Base-by-base conservation (phyloP, 1,140 invertebrate species). In the Oscheius sp. region DNA sequence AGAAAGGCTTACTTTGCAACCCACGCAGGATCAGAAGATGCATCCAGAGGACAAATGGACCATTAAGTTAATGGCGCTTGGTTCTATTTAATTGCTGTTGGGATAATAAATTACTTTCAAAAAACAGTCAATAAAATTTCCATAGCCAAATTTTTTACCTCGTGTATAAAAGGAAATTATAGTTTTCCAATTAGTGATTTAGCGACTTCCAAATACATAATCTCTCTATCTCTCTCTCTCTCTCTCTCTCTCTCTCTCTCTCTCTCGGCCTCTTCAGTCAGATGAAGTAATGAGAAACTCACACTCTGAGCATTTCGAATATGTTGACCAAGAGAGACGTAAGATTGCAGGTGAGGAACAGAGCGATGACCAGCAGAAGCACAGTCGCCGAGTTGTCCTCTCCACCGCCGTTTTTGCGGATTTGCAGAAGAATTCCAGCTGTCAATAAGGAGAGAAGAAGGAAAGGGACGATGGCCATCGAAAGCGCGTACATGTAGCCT, bases 271-370 rank as follows among this genome's bases (percentile, higher is more conserved):
- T n/a, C n/a, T 23, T 45, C 18, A 45, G 23, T 18, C 18, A 45
- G 18, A 1, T 34, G 23, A 63, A 63, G 0, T 36, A 46, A 63
- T 35, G 28, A 0, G 20, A 35, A 67, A 59, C 65, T 68, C 18
- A 74, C 72, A 74, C 29, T 34, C 68, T 66, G 34, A 74, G 32
- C 73, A 80, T 78, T 58, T 80, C 79, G 32, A 68, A 75, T 2
- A 80, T 55, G 35, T 80, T 80, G 2, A 80, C 79, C 3, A 78
- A 26, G 31, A 80, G 69, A 36, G 79, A 80, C 55, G 78, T 69
- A 23, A 73, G 26, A 71, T 78, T 80, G 59, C 79, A 80, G 15
- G 69, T 34, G 13, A 80, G 77, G 69, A 80, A 80, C 28, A 80
- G 63, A 26, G 74, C 35, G 15, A 80, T 72, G 13, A 80, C 79